Conservation (phyloP, 1,140 invertebrate genomes). For the Drosophila teissieri region DNA sequence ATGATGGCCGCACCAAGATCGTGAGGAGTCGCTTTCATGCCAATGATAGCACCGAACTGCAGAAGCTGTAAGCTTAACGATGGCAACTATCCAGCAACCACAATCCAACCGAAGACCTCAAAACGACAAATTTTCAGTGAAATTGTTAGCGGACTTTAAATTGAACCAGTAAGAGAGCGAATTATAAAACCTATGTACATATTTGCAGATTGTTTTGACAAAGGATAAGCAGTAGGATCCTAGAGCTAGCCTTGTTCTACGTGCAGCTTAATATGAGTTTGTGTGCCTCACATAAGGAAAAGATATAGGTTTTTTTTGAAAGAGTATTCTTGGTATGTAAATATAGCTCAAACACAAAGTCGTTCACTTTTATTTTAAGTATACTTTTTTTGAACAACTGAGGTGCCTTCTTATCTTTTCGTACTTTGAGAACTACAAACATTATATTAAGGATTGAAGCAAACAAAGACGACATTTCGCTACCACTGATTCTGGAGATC, state of each 20-base stretch:
- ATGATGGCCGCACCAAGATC: conserved; percentile 58
- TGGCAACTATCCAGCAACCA: not conserved
- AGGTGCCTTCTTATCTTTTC: not conserved
- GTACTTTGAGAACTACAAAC: not conserved
- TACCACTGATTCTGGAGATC: not conserved
- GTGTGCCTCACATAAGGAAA: not conserved
- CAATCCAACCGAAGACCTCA: conserved; percentile 14
- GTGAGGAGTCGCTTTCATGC: conserved; percentile 69
- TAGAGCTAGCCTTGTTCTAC: not conserved
- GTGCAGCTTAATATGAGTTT: conserved; percentile 2
- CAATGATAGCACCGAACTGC: conserved; percentile 77
- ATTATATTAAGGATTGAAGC: too few relatives aligned
- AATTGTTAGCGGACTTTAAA: conserved; percentile 42
- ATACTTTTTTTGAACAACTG: not conserved
- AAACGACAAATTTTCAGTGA: conserved; percentile 56
- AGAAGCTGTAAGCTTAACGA: conserved; percentile 60
- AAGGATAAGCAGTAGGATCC: not conserved
- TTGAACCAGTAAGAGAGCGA: conserved; percentile 15
- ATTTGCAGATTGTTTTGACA: conserved; percentile 11
- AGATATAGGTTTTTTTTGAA: too few relatives aligned
- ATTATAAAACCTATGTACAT: conserved; percentile 20
- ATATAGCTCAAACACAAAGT: conserved; percentile 28
- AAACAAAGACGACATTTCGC: too few relatives aligned
- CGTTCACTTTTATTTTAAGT: conserved; percentile 15
- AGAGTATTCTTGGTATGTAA: conserved; percentile 2